These are phyloP conservation scores for Prunella strophiata DNA, from an alignment of 2,797 vertebrate species.

Conservation along the genomic window DNA sequence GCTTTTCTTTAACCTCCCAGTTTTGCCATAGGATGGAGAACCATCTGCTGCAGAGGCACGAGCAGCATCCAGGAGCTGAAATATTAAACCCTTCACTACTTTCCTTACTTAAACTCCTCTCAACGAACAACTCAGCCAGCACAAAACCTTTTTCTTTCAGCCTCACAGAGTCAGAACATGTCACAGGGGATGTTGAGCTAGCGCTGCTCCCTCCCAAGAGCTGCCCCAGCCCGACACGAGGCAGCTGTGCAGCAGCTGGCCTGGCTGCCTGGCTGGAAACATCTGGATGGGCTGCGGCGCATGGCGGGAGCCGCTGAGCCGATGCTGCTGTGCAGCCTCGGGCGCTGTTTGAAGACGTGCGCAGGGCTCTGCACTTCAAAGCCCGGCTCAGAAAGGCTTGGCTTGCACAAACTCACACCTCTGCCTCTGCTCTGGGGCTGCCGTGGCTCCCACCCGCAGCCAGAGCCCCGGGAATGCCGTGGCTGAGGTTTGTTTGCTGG, in stretches of 20 bases:
- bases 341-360: not conserved
- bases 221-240: conserved; percentile 22
- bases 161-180: not conserved
- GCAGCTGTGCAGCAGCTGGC: conserved; percentile 75
- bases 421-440: not conserved
- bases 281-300: conserved; percentile 58
- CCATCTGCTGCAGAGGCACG: not conserved
- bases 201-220: not conserved
- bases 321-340: conserved; percentile 4
- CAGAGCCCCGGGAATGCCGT: fast-evolving
- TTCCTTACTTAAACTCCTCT: not conserved
- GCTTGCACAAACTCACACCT: not conserved
- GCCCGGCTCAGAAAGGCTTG: not conserved
- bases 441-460: not conserved
- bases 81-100: not conserved
- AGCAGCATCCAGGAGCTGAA: not conserved
- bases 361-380: conserved; percentile 31
- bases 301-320: conserved; percentile 14
- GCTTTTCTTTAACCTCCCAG: not conserved
- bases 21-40: not conserved
- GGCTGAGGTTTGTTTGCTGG: not conserved
- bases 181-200: not conserved
- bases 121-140: not conserved
- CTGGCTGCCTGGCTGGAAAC: conserved; percentile 59
- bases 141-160: not conserved